Evolutionary conservation across 2,797 vertebrate genomes (phyloP).

Genomic region (Nasua narica): DNA sequence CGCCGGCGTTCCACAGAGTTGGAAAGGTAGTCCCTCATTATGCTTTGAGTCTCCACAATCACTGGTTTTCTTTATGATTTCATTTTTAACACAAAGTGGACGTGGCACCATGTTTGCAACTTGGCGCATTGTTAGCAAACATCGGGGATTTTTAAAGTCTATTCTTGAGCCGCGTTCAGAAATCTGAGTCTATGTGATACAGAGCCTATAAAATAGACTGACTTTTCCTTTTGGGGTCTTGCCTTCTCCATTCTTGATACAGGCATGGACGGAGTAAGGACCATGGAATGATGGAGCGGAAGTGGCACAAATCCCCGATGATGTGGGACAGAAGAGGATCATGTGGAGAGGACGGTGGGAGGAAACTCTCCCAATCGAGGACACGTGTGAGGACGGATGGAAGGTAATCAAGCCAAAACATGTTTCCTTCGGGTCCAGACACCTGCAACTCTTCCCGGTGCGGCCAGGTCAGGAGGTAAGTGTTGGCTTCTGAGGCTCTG

Average conservation of each 20-base stretch:
- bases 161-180: neutral
- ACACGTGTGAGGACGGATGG: rapidly evolving
- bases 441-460: rapidly evolving
- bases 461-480: neutral
- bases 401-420: neutral
- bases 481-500: too few species aligned
- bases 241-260: rapidly evolving
- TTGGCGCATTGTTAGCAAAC: too few species aligned
- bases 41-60: neutral
- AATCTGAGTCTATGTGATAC: neutral
- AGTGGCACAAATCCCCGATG: rapidly evolving
- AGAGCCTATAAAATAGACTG: neutral
- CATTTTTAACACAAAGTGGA: rapidly evolving
- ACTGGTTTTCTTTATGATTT: neutral
- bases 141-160: neutral
- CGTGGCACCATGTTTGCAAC: too few species aligned
- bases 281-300: rapidly evolving
- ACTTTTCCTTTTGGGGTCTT: rapidly evolving
- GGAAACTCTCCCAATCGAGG: neutral
- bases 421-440: neutral
- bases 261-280: rapidly evolving
- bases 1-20: neutral
- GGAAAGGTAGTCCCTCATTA: neutral
- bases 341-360: rapidly evolving
- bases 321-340: rapidly evolving